Evolutionary conservation across 2,888 invertebrate species (phyloP).

Genomic region (Trachelus stipa): DNA sequence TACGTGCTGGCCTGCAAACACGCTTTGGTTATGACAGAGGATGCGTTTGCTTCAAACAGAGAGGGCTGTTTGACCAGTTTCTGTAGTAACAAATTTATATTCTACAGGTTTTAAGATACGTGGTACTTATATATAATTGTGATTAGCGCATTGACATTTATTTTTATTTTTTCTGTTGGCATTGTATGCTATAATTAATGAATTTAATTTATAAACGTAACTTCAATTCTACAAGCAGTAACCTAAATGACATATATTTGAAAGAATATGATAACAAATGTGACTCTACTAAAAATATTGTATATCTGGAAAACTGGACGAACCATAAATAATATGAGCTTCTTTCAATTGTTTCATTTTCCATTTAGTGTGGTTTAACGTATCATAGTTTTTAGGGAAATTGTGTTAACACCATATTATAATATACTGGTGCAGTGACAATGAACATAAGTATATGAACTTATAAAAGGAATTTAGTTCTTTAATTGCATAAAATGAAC

Average conservation of each 20-base stretch:
- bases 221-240: neutral
- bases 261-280: neutral
- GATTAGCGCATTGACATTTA: neutral
- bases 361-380: neutral
- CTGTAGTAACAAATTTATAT: neutral
- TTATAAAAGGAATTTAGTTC: neutral
- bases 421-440: neutral
- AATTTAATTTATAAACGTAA: neutral
- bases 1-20: neutral
- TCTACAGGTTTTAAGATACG: too few species aligned
- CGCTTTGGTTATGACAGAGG: neutral
- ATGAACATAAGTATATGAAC: neutral
- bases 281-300: neutral
- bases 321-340: neutral
- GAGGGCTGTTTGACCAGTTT: neutral
- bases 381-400: neutral
- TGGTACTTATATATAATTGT: neutral
- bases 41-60: neutral
- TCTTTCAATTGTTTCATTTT: neutral
- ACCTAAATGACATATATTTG: neutral
- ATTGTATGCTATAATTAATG: neutral
- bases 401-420: neutral
- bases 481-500: neutral
- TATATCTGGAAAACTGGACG: neutral
- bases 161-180: neutral